Base-by-base conservation (phyloP, 2,797 vertebrate species). In the Fistularia commersonii region DNA sequence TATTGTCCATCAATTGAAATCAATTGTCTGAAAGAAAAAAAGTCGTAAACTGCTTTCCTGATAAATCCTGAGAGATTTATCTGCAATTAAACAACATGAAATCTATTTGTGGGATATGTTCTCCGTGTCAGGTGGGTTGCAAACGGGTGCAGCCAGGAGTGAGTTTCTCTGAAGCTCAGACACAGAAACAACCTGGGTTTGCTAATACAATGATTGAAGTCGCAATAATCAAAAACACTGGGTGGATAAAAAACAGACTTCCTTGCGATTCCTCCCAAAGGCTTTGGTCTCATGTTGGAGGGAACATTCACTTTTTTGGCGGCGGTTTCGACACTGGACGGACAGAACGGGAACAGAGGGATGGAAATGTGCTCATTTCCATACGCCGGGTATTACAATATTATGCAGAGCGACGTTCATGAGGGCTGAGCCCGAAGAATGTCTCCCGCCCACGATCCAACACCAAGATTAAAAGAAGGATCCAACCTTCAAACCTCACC, bases 121-220 rank as follows among this genome's bases (percentile, higher is more conserved):
- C 68, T 44, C 23, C 23, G 4, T 23, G 23, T 23, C 23, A 4
- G 23, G 23, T 2, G 1, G 33, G 34, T 61, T 61, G 47, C 60
- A 50, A 77, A 63, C 44, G 38, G 74, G 45, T 33, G 31, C 46
- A 69, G 61, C 61, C 59, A 71, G 66, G 11, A 74, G 51, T 39
- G 7, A 45, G 48, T 64, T 74, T 61, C 51, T 66, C 49, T 44
- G 64, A 64, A 79, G 71, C 53, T 74, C 52, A 79, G 23, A 23
- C 23, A 23, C 23, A 79, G 23, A 23, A 2, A 23, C 23, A 76
- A 78, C 63, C 54, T 51, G 53, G 23, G 23, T 23, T 71, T 47
- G 54, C 71, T 78, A 80, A 71, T 78, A 68, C 33, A 66, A 61
- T 55, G 43, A 56, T 43, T 32, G 51, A 23, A 39, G 47, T 23